Base-by-base conservation (phyloP, 37 sponge, comb jelly and placozoan species). In the Geodia barretti region DNA sequence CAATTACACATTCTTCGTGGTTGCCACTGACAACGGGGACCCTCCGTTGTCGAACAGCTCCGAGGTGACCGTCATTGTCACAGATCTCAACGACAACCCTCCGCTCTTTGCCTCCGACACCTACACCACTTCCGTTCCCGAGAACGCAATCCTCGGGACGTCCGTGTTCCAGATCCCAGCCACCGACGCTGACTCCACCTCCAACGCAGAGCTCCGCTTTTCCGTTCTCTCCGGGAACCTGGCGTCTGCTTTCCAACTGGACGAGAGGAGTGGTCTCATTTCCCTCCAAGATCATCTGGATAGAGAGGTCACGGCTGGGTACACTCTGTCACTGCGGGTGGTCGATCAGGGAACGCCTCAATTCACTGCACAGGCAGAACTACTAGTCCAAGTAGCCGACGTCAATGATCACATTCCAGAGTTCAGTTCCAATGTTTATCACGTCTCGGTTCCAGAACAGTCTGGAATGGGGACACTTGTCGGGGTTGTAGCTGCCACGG, bases 361-460 rank as follows among this genome's bases (percentile, higher is more conserved):
- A 54, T 87, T 84, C 69, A 87, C 94, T 37, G 94, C 91, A 28
- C 30, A 60, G 4, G 78, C 95, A 11, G 35, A 43, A 33, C 60
- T 91, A 2, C 47, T 59, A 11, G 36, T 94, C 30, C 41, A 41
- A 14, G 74, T 94, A 17, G 25, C 25, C 0, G 95, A 94, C 77
- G 83, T 79, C 20, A 94, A 91, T 81, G 91, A 94, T 62, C 69
- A 91, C 68, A 17, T 58, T 42, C 95, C 95, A 2, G 17, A 39
- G 66, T 94, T 94, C 41, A 23, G 62, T 39, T 76, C 75, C 68
- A 63, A 40, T 29, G 40, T 71, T 1, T 88, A 79, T n/a, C 54
- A 54, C 9, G 77, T 80, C 33, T 62, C 62, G 23, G 60, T 94
- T 54, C 67, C 87, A 62, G 95, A 90, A 71, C 70, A 69, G 1